Percentiles rank a stretch among this genome's conserved stretches.
phyloP scores from a whole-genome alignment of 1,140 invertebrate species.

The Bombus huntii region DNA sequence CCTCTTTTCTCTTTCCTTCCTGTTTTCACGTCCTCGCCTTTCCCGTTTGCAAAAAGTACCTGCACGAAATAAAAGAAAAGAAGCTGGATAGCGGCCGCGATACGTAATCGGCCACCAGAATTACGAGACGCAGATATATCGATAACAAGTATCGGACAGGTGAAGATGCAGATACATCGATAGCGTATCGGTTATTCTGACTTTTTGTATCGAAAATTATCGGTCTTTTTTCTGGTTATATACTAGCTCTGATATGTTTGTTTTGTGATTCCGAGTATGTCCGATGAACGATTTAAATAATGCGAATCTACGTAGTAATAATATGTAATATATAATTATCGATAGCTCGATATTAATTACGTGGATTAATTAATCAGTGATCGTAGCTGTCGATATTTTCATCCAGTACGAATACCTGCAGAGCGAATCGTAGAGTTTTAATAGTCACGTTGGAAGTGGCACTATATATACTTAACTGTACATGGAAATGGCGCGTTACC shows the following conservation, averaged over 20 bases:
- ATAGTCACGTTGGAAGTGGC: neutral
- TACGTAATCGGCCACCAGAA: neutral
- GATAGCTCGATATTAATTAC: neutral
- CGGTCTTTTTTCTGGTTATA: no score
- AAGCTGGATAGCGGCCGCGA: no score
- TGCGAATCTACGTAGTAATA: no score
- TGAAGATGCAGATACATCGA: no score
- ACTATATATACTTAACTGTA: neutral
- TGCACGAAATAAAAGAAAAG: neutral
- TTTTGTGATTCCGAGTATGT: no score
- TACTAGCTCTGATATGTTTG: no score
- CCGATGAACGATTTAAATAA: no score
- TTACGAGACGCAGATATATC: neutral
- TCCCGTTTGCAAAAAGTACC: constrained; percentile 57
- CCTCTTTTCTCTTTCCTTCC: neutral
- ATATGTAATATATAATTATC: neutral
- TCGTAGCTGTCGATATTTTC: neutral
- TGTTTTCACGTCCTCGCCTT: neutral
- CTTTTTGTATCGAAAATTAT: no score
- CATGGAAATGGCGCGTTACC: neutral
- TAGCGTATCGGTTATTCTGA: no score
- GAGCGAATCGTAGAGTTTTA: neutral
- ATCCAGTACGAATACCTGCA: neutral
- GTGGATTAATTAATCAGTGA: no score
- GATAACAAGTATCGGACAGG: no score